Evolutionary conservation across 2,113 vertebrate genomes (phyloP), one percentile per base, ranked within the genome.

Genomic region (Rutilus rutilus): DNA sequence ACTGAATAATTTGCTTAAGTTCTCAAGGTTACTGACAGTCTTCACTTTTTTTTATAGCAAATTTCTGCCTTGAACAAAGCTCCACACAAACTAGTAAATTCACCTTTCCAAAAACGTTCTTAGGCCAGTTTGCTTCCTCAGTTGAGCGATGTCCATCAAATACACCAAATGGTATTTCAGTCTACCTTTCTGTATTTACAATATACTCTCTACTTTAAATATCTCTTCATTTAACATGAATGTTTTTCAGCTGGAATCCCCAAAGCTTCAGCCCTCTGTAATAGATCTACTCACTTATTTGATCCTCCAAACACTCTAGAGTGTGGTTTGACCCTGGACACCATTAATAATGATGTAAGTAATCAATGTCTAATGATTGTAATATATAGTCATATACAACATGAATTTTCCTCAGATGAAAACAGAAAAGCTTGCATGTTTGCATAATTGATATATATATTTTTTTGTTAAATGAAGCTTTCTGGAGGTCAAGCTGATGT

Each of bases 261-360:
- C 1, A 0, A 0, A 11, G 91, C 90, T 39, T 88, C 86, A 0
- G 75, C 84, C 9, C 86, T 83, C 71, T 93, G 91, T 60, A 25
- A 42, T 36, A 17, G 3, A 17, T 2, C 4, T 15, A 1, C 0
- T 4, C 8, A 0, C 45, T 30, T 0, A 12, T 92, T 92, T 23
- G 10, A 0, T 1, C 1, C 15, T 0, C 33, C 33, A 30, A 57
- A 82, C 0, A 0, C 2, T 1, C 10, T 92, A 4, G 0, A 62
- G 4, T 93, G 91, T 59, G n/a, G 23, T 15, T 78, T 78, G 50
- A 92, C 89, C 9, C 85, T 93, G n/a, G 83, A 59, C 0, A n/a
- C 73, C 45, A 83, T 92, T 5, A 17, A 85, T 11, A 21, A 17
- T 45, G 84, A 85, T 42, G 93, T 93, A 54, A 77, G 87, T 67